A percentile compares a stretch with the other conserved stretches of the same genome.
These are phyloP conservation scores for Rhynchomys soricoides DNA, from an alignment of 2,113 vertebrate species.

Conservation along the genomic window DNA sequence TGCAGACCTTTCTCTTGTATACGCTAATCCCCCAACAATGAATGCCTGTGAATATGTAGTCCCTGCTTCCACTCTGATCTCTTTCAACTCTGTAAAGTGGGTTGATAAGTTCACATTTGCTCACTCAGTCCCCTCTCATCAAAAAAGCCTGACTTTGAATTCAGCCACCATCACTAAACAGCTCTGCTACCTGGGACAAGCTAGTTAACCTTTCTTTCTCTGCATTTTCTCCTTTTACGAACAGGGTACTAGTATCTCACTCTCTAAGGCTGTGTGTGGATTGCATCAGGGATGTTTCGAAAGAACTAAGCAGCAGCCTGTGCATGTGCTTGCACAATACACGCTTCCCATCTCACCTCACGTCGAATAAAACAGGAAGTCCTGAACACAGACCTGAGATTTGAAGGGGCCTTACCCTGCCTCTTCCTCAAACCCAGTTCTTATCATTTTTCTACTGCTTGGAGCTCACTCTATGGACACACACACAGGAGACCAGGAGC, in stretches of 20 bases:
- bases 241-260: background rate
- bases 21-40: background rate
- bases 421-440: background rate
- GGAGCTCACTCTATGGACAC: background rate
- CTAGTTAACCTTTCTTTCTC: background rate
- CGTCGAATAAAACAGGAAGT: background rate
- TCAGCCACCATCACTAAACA: background rate
- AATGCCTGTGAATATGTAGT: background rate
- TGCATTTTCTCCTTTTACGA: background rate
- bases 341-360: background rate
- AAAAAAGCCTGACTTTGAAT: background rate
- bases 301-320: background rate
- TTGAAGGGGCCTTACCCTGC: background rate
- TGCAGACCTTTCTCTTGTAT: background rate
- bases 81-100: background rate
- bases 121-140: background rate
- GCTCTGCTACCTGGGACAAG: background rate
- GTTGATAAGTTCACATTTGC: background rate
- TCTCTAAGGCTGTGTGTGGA: background rate
- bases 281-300: background rate
- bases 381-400: background rate
- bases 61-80: background rate
- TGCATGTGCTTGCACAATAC: background rate
- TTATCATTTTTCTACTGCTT: background rate
- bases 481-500: background rate